Base-by-base conservation (phyloP, 1,140 invertebrate genomes). In the Papilio aristodemus region DNA sequence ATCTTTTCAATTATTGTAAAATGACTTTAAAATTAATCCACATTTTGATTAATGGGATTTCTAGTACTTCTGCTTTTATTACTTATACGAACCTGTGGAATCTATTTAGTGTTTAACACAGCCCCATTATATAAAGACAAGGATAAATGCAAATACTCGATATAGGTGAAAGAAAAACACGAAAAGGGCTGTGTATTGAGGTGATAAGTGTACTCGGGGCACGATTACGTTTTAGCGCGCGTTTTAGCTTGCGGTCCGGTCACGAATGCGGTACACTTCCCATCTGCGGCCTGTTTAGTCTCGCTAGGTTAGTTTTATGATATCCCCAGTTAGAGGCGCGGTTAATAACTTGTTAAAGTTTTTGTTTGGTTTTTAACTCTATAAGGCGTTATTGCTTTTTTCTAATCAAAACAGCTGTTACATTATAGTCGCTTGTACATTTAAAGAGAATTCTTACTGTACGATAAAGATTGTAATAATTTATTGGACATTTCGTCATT, bases 231-330 rank as follows among this genome's bases (percentile, higher is more conserved):
- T 62, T 60, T 60, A 60, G 58, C 58, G 32, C 58, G 39, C 25
- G 37, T 39, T 39, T 66, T 1, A 36, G 63, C 36, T 46, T 27
- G 63, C 39, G 63, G 25, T 50, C 17, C 14, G 43, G 63, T 66
- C 63, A 66, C 39, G 39, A 64, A 64, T 75, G 58, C 70, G 71
- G 70, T 69, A 72, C 73, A 70, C 68, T 75, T 75, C 73, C 68
- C 70, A 72, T 37, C 63, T 70, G 67, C 59, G 68, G 69, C 62
- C 64, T 70, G 68, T 74, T 59, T 14, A 58, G 57, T 58, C 57
- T 36, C 57, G n/a, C 57, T 11, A 25, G 19, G 19, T 54, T 54
- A 54, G 46, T 54, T 54, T 54, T 54, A 54, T 50, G 17, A 50
- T 54, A 54, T 54, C 46, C 9, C 8, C 8, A 46, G 43, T 22